A percentile compares a stretch with the other conserved stretches of the same genome.
phyloP scores from a whole-genome alignment of 35 echinoderm and acorn worm genomes.

The Eucidaris tribuloides region DNA sequence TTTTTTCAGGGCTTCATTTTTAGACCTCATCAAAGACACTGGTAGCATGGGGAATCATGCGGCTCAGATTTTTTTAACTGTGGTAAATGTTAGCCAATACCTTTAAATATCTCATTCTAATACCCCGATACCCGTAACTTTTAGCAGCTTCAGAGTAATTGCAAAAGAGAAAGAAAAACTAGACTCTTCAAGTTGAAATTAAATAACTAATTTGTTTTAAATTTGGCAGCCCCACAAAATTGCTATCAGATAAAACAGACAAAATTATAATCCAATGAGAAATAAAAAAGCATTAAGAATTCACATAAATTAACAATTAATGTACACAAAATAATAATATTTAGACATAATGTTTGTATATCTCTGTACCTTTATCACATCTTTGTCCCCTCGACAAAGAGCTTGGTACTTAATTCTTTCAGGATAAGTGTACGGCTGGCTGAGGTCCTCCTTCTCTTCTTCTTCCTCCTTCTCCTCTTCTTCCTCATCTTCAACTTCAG shows the following conservation, averaged over 20 bases:
- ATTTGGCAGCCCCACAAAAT: not conserved
- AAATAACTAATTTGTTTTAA: not conserved
- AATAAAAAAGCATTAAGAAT: not conserved
- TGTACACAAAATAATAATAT: not conserved
- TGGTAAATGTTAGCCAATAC: too few species aligned
- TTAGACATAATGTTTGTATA: too few species aligned
- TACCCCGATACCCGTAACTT: too few species aligned
- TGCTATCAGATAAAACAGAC: not conserved
- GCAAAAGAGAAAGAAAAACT: too few species aligned
- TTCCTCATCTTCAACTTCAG: conserved; percentile 32
- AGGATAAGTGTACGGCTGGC: not conserved
- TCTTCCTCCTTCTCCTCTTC: conserved; percentile 38
- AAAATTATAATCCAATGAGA: not conserved
- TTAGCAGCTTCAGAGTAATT: too few species aligned
- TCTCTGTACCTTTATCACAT: conserved; percentile 51
- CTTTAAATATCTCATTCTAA: too few species aligned
- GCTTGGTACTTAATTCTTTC: conserved; percentile 87
- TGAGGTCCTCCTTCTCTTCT: not conserved
- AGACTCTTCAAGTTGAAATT: too few species aligned
- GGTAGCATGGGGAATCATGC: too few species aligned
- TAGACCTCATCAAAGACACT: too few species aligned
- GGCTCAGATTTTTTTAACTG: too few species aligned
- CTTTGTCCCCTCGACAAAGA: conserved; percentile 71
- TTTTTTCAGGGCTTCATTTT: too few species aligned
- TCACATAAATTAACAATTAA: not conserved